Conservation (phyloP, 2,113 vertebrate species). For the Hiodon alosoides region DNA sequence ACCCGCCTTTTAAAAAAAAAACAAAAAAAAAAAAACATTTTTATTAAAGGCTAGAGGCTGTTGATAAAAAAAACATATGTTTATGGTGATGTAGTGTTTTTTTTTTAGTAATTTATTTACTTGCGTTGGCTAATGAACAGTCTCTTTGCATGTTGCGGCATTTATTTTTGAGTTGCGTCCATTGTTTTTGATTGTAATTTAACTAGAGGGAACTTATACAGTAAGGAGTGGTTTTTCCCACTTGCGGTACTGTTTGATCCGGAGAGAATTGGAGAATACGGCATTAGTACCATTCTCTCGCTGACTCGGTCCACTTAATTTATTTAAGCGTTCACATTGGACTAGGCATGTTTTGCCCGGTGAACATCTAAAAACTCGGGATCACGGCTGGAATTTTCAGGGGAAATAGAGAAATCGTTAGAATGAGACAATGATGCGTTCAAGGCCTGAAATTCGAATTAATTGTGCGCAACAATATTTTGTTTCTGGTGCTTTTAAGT, state of each 20-base stretch:
- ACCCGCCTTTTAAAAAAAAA: conserved; percentile 34
- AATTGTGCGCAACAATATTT: too few relatives aligned
- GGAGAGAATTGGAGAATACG: neutral
- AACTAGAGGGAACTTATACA: neutral
- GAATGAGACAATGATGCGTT: neutral
- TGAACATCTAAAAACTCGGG: neutral
- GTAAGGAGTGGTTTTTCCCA: neutral
- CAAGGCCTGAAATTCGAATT: too few relatives aligned
- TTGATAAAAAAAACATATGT: neutral
- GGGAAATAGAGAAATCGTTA: neutral
- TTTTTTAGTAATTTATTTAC: neutral
- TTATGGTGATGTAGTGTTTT: neutral
- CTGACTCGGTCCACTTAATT: too few relatives aligned
- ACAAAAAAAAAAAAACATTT: too few relatives aligned
- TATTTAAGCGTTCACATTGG: too few relatives aligned
- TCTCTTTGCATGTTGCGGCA: conserved; percentile 12
- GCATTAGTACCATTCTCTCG: too few relatives aligned
- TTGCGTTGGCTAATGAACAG: neutral
- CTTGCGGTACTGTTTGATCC: neutral
- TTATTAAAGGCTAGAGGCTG: neutral
- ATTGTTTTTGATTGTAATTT: conserved; percentile 9
- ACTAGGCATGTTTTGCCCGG: too few relatives aligned
- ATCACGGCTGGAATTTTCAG: neutral
- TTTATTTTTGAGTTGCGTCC: neutral
- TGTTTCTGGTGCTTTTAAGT: too few relatives aligned